phyloP scores from a whole-genome alignment of 2,888 invertebrate genomes.

The Chymomyza procnemis region DNA sequence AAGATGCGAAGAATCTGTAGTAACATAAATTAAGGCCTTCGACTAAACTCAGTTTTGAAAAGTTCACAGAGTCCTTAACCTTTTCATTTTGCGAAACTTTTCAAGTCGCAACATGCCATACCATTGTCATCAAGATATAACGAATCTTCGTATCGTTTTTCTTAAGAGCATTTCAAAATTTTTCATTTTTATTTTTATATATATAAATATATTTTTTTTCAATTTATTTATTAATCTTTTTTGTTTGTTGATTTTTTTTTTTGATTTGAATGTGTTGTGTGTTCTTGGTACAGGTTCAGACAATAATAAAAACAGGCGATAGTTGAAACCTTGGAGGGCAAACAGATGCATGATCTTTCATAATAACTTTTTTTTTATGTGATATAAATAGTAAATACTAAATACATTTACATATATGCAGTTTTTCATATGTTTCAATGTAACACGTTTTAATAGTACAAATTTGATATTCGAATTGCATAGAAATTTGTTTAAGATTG shows the following conservation, averaged over 20 bases:
- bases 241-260: constrained; percentile 16
- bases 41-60: too few species aligned
- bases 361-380: constrained; percentile 38
- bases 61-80: too few species aligned
- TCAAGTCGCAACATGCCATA: too few species aligned
- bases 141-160: too few species aligned
- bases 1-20: too few species aligned
- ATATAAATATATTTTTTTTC: constrained; percentile 24
- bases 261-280: constrained; percentile 14
- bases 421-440: neutral
- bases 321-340: constrained; percentile 69
- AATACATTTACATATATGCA: constrained; percentile 12
- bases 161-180: too few species aligned
- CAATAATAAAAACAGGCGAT: constrained; percentile 62
- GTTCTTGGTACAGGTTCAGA: constrained; percentile 46
- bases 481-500: neutral
- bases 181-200: constrained; percentile 29
- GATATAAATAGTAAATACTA: constrained; percentile 16
- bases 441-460: neutral
- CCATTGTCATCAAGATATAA: too few species aligned
- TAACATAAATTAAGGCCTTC: too few species aligned
- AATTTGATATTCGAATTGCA: neutral
- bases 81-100: too few species aligned
- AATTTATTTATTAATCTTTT: constrained; percentile 17
- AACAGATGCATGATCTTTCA: constrained; percentile 50